Base-by-base conservation (phyloP, 2,113 vertebrate genomes). In the Engystomops pustulosus region DNA sequence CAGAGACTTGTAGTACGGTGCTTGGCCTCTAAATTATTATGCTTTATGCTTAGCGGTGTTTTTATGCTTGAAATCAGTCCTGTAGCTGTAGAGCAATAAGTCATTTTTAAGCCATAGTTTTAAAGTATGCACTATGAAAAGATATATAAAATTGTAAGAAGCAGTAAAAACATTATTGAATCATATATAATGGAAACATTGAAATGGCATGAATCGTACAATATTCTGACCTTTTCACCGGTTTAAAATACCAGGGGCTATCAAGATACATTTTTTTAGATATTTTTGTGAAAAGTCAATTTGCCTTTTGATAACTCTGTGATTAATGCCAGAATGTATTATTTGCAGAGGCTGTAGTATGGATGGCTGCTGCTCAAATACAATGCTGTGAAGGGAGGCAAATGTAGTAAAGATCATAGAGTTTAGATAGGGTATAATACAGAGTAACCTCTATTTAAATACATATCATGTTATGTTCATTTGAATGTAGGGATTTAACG, bases 121-220 rank as follows among this genome's bases (percentile, higher is more conserved):
- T 67, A 67, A 34, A 67, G 62, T 67, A 67, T 67, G 62, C 62
- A 67, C 32, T 67, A 67, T 67, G 30, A 67, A 67, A 67, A 67
- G 32, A 67, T 67, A 67, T 67, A 34, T 67, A 67, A 67, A 67
- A 67, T 36, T 34, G 62, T 67, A 67, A 36, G 36, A 32, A 67
- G 62, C 62, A 67, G 62, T 67, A 67, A 67, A 67, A 67, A 67
- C 32, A 67, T 67, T 67, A 67, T 67, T 67, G 62, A 67, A 67
- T 67, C 62, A 67, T 67, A 67, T 67, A 67, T 67, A 67, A 67
- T 67, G 36, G 62, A 67, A 67, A 67, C 30, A 67, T 34, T 36
- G 62, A 67, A 67, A 67, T 67, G 32, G 62, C 62, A 67, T 36
- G 62, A 67, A 67, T 67, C 62, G 62, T 36, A 67, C 62, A 67